These are phyloP conservation scores for Callocephalon fimbriatum DNA, from an alignment of 2,113 vertebrate genomes.

Conservation along the genomic window DNA sequence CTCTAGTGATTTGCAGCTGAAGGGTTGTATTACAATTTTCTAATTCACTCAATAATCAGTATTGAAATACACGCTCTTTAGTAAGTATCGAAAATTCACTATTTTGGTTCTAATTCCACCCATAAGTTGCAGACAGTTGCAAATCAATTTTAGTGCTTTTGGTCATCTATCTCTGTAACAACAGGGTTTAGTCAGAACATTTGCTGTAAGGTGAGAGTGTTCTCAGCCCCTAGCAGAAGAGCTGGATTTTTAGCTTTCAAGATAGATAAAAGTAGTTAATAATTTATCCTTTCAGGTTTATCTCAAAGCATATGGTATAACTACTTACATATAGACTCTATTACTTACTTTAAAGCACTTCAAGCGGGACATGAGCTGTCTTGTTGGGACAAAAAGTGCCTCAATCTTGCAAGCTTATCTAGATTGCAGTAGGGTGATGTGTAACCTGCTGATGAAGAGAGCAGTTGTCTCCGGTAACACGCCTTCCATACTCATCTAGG, in stretches of 20 bases:
- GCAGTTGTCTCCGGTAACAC: background rate
- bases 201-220: background rate
- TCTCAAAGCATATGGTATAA: background rate
- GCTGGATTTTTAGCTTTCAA: background rate
- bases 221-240: background rate
- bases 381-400: background rate
- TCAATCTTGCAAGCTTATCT: background rate
- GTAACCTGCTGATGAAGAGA: background rate
- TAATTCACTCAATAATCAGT: background rate
- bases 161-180: background rate
- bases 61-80: background rate
- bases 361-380: background rate
- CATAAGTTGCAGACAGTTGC: background rate
- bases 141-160: background rate
- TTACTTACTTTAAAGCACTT: background rate
- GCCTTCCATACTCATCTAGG: background rate
- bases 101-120: background rate
- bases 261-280: background rate
- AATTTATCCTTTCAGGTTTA: background rate
- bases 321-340: background rate
- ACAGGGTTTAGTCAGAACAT: background rate
- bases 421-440: background rate
- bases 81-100: background rate
- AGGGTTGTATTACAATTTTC: background rate
- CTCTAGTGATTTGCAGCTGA: background rate